Conservation (phyloP, 2,113 vertebrate genomes). For the Vidua macroura region DNA sequence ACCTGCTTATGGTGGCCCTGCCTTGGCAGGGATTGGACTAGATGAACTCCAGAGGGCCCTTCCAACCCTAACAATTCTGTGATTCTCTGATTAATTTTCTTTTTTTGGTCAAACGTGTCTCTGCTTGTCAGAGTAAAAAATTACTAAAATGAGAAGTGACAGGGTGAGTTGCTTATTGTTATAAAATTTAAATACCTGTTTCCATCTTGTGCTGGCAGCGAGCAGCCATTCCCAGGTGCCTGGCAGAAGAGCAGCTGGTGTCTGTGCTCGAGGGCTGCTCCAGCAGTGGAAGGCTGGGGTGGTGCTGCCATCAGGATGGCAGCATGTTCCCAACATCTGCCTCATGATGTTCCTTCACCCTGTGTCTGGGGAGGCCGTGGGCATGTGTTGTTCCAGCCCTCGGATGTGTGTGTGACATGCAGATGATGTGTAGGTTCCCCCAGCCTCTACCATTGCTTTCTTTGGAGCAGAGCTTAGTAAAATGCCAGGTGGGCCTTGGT, state of each 20-base stretch:
- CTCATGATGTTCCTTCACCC: rapidly evolving
- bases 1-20: background rate
- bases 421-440: rapidly evolving
- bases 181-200: background rate
- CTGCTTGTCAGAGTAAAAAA: background rate
- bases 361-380: rapidly evolving
- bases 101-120: background rate
- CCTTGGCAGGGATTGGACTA: background rate
- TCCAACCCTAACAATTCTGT: background rate
- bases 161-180: background rate
- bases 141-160: background rate
- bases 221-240: background rate
- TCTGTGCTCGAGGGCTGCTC: rapidly evolving
- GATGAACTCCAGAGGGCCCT: background rate
- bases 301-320: rapidly evolving
- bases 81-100: background rate
- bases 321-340: background rate
- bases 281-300: background rate
- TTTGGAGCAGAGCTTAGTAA: background rate
- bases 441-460: background rate
- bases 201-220: rapidly evolving
- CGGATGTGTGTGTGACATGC: rapidly evolving
- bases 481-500: background rate
- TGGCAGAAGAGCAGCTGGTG: background rate
- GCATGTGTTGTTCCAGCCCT: rapidly evolving